Evolutionary conservation across 2,113 vertebrate genomes (phyloP), one percentile per base, ranked within the genome.

Genomic region (Callospermophilus lateralis): DNA sequence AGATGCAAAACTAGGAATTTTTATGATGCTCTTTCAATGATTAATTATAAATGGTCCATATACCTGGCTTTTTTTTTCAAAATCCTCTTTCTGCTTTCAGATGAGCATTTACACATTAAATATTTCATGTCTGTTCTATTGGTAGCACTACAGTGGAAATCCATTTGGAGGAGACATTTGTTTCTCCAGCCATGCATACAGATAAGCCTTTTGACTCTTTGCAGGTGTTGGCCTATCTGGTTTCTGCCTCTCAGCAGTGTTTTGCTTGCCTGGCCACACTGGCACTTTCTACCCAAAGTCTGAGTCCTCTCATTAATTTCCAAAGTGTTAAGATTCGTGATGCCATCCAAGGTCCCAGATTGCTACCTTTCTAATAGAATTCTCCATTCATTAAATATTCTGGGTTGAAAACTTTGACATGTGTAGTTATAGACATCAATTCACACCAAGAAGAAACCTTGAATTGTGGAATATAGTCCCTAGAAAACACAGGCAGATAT

Each of bases 91-190:
- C 7, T 90, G 34, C 26, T 72, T 96, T 95, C 37, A 87, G 20
- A 19, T 78, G 32, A 90, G 4, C 1, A 63, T n/a, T 93, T 94
- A 72, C 7, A 73, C 12, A 63, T 53, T 89, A 96, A 97, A 83
- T 94, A 95, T 74, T 89, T 83, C 68, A 85, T 91, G 6, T 30
- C 58, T 70, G n/a, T 79, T 93, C 94, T 65, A 74, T 94, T 94
- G 91, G 73, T 55, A 77, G n/a, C 83, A 10, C 85, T 84, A 42
- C 10, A 80, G 53, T 20, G 22, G 19, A 13, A 95, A 94, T 83
- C 73, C 17, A 19, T 72, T 91, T 95, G 17, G 72, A 51, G 28
- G 89, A 85, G n/a, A n/a, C n/a, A 34, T 76, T 84, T 91, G 45
- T 94, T 72, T 85, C 28, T 45, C 42, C 20, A 93, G 77, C 24